Percentiles rank a stretch among this genome's conserved stretches.
These are phyloP conservation scores for Chrysomallon squamiferum DNA, from an alignment of 1,140 invertebrate species.

Conservation along the genomic window DNA sequence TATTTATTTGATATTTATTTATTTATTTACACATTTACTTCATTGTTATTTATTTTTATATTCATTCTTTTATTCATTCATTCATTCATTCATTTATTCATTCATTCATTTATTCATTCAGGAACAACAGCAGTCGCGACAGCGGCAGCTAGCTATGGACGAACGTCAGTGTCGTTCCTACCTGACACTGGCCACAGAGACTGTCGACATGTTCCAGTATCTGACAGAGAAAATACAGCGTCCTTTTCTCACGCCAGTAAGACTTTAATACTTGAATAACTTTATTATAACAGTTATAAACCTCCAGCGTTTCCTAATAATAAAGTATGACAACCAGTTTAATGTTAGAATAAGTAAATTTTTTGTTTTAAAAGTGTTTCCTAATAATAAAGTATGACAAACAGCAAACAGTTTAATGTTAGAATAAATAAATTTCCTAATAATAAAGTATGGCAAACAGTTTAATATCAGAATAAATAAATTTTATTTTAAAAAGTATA, in stretches of 20 bases:
- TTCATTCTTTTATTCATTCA: too few relatives aligned
- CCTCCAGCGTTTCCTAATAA: background rate
- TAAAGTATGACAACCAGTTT: background rate
- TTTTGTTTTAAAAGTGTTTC: background rate
- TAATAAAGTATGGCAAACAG: too few relatives aligned
- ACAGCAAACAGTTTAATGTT: too few relatives aligned
- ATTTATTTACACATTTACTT: too few relatives aligned
- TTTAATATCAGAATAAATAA: too few relatives aligned
- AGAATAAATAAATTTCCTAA: too few relatives aligned
- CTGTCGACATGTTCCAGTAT: slow-evolving; percentile 98
- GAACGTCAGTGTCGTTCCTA: slow-evolving; percentile 95
- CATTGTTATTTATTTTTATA: too few relatives aligned
- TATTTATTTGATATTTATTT: too few relatives aligned
- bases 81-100: too few relatives aligned
- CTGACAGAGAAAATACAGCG: slow-evolving; percentile 92
- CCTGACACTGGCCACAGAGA: slow-evolving; percentile 91
- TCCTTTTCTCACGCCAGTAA: slow-evolving; percentile 86
- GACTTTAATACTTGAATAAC: slow-evolving; percentile 12
- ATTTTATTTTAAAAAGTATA: too few relatives aligned
- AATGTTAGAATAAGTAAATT: background rate
- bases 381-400: too few relatives aligned
- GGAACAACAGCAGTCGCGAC: slow-evolving; percentile 74
- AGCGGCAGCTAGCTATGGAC: slow-evolving; percentile 83
- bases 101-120: slow-evolving; percentile 82
- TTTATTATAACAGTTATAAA: background rate